These are phyloP conservation scores for Seladonia tumulorum DNA, from an alignment of 2,888 invertebrate genomes.

Conservation along the genomic window DNA sequence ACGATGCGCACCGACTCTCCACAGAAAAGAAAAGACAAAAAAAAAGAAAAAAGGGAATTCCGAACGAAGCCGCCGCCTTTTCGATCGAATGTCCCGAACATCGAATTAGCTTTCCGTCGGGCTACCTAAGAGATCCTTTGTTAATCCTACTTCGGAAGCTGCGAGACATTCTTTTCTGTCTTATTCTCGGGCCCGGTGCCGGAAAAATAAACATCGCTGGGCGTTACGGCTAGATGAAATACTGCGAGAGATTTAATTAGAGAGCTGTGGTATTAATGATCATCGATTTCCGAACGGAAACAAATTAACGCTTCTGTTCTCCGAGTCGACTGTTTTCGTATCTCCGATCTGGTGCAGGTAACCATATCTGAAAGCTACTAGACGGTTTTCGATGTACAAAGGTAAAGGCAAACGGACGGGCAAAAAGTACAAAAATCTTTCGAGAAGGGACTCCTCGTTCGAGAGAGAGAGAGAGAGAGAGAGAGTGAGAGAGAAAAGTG, in stretches of 20 bases:
- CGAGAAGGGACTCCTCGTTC: no score
- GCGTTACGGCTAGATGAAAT: not conserved
- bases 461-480: no score
- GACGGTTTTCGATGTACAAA: not conserved
- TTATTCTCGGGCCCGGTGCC: not conserved
- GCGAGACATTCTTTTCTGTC: not conserved
- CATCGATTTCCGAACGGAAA: not conserved
- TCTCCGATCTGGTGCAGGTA: not conserved
- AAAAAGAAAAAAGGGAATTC: not conserved
- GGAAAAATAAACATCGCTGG: not conserved
- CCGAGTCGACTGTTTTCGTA: not conserved
- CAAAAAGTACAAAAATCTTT: no score
- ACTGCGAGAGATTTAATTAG: not conserved
- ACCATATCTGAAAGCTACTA: not conserved
- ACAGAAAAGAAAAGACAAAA: not conserved
- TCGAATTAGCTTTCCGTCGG: not conserved
- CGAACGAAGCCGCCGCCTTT: conserved; percentile 30
- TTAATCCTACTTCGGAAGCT: not conserved
- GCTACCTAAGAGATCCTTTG: not conserved
- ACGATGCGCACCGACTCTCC: conserved; percentile 7
- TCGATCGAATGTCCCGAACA: conserved; percentile 27
- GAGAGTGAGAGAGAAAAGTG: no score
- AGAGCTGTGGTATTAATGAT: not conserved
- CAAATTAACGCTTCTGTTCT: not conserved
- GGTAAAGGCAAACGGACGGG: no score